Conservation (phyloP, 2,113 vertebrate genomes). For the Gobio gobio region DNA sequence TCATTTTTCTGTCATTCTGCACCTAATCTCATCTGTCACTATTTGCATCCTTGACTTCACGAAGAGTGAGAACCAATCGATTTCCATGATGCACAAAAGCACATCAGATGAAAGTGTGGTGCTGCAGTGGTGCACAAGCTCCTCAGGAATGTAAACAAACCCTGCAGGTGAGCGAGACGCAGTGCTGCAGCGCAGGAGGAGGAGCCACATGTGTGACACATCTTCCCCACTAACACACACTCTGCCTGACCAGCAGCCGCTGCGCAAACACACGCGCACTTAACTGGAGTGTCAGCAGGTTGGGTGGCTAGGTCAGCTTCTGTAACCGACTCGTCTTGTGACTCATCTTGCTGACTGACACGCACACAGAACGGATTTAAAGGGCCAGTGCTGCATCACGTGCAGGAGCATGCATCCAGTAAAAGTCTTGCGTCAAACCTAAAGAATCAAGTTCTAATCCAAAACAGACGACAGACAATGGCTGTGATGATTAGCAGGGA, state of each 20-base stretch:
- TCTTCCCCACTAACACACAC: neutral
- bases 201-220: slow-evolving; percentile 11
- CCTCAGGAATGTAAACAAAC: neutral
- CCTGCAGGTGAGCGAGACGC: neutral
- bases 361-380: neutral
- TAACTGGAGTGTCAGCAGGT: neutral
- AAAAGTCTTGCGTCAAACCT: neutral
- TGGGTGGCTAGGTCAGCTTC: neutral
- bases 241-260: neutral
- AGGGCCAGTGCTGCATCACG: neutral
- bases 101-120: neutral
- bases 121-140: neutral
- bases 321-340: neutral
- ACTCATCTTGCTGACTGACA: neutral
- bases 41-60: too few relatives aligned
- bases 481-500: neutral
- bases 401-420: neutral
- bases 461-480: neutral
- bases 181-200: slow-evolving; percentile 28
- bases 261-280: neutral
- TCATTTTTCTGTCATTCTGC: too few relatives aligned
- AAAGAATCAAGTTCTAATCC: neutral
- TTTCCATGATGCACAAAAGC: too few relatives aligned
- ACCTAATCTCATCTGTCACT: too few relatives aligned
- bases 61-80: too few relatives aligned